A percentile compares a stretch with the other conserved stretches of the same genome.
phyloP scores from a whole-genome alignment of 2,888 invertebrate species.

The Plutella xylostella region DNA sequence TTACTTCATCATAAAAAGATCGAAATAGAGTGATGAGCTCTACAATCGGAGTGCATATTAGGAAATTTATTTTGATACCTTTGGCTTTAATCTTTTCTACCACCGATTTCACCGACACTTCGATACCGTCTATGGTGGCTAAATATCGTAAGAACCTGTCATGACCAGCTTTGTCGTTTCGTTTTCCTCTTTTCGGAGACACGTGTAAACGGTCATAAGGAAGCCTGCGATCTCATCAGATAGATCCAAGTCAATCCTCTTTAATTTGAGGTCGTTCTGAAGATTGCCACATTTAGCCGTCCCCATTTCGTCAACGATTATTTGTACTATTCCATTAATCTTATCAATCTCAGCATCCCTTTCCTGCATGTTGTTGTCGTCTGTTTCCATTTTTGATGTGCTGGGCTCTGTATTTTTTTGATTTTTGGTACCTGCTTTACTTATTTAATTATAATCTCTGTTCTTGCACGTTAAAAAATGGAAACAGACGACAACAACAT shows the following conservation, averaged over 20 bases:
- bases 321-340: background rate
- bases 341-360: background rate
- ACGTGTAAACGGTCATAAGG: background rate
- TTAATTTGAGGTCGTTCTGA: background rate
- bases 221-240: background rate
- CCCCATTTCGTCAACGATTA: background rate
- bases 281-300: background rate
- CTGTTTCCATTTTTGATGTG: background rate
- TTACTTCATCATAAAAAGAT: background rate
- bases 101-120: conserved; percentile 9
- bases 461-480: no score
- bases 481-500: background rate
- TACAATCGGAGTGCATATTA: background rate
- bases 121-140: conserved; percentile 7
- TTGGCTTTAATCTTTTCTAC: conserved; percentile 8
- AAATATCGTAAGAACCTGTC: conserved; percentile 6
- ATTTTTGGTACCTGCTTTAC: no score
- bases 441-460: no score
- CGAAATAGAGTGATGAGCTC: background rate
- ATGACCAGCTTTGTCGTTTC: conserved; percentile 8
- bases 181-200: background rate
- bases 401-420: background rate
- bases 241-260: background rate
- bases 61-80: background rate
- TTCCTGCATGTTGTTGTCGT: background rate